phyloP scores from a whole-genome alignment of 2,797 vertebrate species.

The Phrynocephalus vlangalii region DNA sequence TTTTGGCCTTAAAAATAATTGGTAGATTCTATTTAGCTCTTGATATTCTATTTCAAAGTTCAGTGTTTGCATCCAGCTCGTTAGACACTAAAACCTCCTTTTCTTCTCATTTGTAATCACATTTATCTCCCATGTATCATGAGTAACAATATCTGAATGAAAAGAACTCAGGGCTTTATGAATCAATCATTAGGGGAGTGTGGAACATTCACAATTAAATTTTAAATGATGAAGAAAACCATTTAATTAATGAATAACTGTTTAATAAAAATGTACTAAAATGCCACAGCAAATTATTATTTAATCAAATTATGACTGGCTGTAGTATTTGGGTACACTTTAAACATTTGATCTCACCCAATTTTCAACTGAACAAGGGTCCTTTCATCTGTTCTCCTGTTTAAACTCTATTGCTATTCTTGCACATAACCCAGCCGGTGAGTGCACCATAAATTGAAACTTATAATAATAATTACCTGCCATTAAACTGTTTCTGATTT shows the following conservation, averaged over 20 bases:
- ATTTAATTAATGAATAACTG: slow-evolving; percentile 26
- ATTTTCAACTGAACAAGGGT: too few species aligned
- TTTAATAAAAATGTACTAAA: neutral
- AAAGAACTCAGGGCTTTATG: slow-evolving; percentile 70
- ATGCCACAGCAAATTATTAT: too few species aligned
- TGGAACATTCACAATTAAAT: slow-evolving; percentile 62
- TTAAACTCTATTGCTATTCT: too few species aligned
- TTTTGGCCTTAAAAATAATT: slow-evolving; percentile 58
- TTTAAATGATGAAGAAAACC: slow-evolving; percentile 54
- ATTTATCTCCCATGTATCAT: slow-evolving; percentile 74
- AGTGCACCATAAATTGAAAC: too few species aligned
- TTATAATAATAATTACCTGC: too few species aligned
- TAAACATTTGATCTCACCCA: too few species aligned
- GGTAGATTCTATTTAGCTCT: slow-evolving; percentile 59
- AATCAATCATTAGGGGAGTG: slow-evolving; percentile 65
- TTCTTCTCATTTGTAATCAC: slow-evolving; percentile 71
- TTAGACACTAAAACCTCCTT: slow-evolving; percentile 66
- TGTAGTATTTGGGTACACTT: too few species aligned
- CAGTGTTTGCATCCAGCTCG: slow-evolving; percentile 66
- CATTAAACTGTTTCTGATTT: too few species aligned
- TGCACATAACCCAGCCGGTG: too few species aligned
- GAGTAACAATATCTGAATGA: slow-evolving; percentile 77
- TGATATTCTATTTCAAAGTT: slow-evolving; percentile 42
- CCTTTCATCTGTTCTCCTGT: too few species aligned
- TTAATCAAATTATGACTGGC: too few species aligned